Base-by-base conservation (phyloP, 2,113 vertebrate genomes). In the Ctenomys sociabilis region DNA sequence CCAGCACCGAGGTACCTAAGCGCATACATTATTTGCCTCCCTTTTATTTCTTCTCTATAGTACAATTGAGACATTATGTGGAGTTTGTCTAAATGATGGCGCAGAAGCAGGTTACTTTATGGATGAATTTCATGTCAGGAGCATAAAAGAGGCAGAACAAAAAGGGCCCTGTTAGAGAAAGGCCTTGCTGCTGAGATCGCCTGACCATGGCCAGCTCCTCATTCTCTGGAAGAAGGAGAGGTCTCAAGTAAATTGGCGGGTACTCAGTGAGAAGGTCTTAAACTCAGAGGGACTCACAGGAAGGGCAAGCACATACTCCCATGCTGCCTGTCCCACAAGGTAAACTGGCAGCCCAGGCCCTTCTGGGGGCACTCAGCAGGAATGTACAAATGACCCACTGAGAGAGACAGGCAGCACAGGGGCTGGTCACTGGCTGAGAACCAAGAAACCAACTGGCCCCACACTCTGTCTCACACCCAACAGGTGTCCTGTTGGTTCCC, bases 31-130 rank as follows among this genome's bases (percentile, higher is more conserved):
- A 16, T 40, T 68, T 35, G 61, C 19, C 78, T 72, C 49, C 43
- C 54, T 96, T 83, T 54, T 26, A 22, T 37, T 64, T 92, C 68
- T 89, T 82, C 84, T 90, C 92, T 32, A 59, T 28, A 30, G 61
- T 1, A 70, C 26, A 40, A 85, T 24, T 77, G 22, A 87, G 93
- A 92, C n/a, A 37, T 17, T 57, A 75, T 5, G 49, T 4, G n/a
- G 85, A 14, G n/a, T 30, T 80, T 88, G 88, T 59, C 70, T 17
- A 49, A 87, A 52, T 35, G 21, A 52, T 22, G 61, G 40, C 59
- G 4, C 54, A 32, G 54, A 45, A 57, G 59, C 0, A 0, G 28
- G 28, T 61, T 35, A 57, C 12, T 2, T 70, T 28, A 68, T 11
- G 30, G 37, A 32, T 52, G 43, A 32, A 13, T 28, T 94, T 85